These are phyloP conservation scores for Drosophila lacertosa DNA, from an alignment of 1,140 invertebrate species.

Conservation along the genomic window DNA sequence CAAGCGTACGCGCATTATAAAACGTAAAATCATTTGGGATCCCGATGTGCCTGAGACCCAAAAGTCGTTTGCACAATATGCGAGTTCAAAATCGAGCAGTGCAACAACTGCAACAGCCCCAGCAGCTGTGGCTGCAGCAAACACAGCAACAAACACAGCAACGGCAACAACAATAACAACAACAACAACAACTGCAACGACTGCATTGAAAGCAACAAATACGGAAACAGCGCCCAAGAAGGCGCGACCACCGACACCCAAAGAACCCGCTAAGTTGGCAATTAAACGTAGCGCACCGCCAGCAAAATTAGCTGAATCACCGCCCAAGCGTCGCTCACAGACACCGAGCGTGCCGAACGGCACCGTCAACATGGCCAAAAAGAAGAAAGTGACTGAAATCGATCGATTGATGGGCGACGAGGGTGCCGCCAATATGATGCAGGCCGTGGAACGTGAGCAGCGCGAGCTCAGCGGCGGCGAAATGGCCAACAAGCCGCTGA, in stretches of 20 bases:
- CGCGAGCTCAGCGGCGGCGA: conserved; percentile 62
- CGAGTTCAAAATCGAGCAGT: conserved; percentile 36
- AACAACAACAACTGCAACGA: background rate
- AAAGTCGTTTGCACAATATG: conserved; percentile 80
- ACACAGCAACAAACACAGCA: conserved; percentile 1
- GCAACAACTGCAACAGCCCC: conserved; percentile 1
- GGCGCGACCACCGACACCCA: conserved; percentile 52
- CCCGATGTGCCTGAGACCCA: conserved; percentile 87
- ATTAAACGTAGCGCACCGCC: conserved; percentile 10
- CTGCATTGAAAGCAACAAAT: conserved; percentile 9
- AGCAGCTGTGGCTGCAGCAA: background rate
- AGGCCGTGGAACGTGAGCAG: conserved; percentile 88
- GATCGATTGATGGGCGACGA: conserved; percentile 92
- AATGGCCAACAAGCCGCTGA: conserved; percentile 84
- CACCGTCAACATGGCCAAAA: conserved; percentile 56
- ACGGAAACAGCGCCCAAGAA: conserved; percentile 26
- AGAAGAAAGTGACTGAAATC: conserved; percentile 88
- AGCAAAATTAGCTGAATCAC: conserved; percentile 7
- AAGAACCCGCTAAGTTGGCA: conserved; percentile 27
- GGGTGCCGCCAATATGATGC: conserved; percentile 93
- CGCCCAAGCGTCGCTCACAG: conserved; percentile 63
- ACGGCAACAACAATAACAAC: background rate
- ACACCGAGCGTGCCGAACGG: conserved; percentile 67
- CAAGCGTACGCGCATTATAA: conserved; percentile 86
- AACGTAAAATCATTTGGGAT: conserved; percentile 89